Evolutionary conservation across 2,113 vertebrate species (phyloP), one percentile per base, ranked within the genome.

Genomic region (Ceyx melanurus): DNA sequence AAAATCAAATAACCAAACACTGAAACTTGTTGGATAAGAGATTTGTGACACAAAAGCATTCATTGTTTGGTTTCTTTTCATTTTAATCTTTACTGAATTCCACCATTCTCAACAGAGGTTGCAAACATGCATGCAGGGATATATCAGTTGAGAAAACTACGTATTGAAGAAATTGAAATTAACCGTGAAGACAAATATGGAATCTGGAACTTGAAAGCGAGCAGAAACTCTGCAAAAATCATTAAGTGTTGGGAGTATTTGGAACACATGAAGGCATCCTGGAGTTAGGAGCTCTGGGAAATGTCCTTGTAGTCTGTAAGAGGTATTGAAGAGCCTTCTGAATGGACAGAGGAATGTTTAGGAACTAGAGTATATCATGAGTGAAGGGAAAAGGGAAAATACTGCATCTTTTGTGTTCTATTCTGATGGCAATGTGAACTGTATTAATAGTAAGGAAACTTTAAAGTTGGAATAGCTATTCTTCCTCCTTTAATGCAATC

Each of bases 251-350:
- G 15, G 21, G n/a, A 31, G 15, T 21, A 13, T 50, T 45, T 89
- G 60, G 33, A 76, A 53, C 7, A 33, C 3, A 15, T 0, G 0
- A 62, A 58, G 16, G 22, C 15, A 46, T 43, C 5, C 31, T 29
- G 6, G 42, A 61, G 7, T 62, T 54, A 21, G 18, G 67, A 75
- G 33, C 5, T n/a, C 14, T 15, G 18, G 13, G 50, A 58, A 56
- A 61, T 45, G 22, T 64, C 15, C 22, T 5, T 2, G 8, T 58
- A 37, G 10, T 22, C 40, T 25, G 4, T 2, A 13, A 75, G 35
- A 45, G 10, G 17, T 15, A 25, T 23, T 33, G 5, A 42, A 33
- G 6, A 65, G 17, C 21, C 16, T 70, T 6, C 1, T 33, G 45
- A 61, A 42, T 29, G n/a, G 35, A 10, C 5, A 37, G 15, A 66